Conservation (phyloP, 1,140 invertebrate species). For the Episyrphus balteatus region DNA sequence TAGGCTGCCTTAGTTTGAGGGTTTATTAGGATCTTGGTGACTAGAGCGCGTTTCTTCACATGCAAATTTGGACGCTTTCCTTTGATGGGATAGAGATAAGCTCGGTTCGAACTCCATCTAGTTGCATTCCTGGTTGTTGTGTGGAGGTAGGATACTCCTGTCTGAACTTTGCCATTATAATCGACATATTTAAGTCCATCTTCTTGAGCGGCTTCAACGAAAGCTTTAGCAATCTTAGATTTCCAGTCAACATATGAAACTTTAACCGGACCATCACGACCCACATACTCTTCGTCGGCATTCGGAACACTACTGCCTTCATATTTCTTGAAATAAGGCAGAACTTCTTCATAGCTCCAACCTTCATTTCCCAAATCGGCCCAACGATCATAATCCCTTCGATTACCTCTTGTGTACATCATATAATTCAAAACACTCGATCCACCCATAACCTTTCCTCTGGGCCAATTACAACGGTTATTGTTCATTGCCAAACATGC, state of each 20-base stretch:
- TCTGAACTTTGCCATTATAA: constrained; percentile 55
- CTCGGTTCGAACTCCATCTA: constrained; percentile 61
- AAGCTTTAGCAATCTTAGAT: constrained; percentile 51
- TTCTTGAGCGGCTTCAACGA: constrained; percentile 55
- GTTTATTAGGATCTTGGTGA: constrained; percentile 65
- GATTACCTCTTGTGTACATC: constrained; percentile 74
- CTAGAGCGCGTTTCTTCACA: constrained; percentile 50
- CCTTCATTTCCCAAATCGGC: constrained; percentile 58
- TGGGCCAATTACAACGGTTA: constrained; percentile 54
- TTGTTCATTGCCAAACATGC: constrained; percentile 39
- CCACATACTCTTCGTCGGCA: constrained; percentile 44
- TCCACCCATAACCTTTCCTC: constrained; percentile 72
- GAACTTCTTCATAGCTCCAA: constrained; percentile 73
- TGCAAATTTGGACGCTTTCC: constrained; percentile 50
- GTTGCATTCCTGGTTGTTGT: constrained; percentile 56
- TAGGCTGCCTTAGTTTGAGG: constrained; percentile 45
- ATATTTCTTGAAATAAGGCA: constrained; percentile 72
- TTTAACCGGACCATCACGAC: constrained; percentile 44
- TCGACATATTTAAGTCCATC: constrained; percentile 56
- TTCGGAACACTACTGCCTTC: constrained; percentile 54
- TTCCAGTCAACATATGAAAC: constrained; percentile 44
- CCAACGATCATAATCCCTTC: constrained; percentile 70
- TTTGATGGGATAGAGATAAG: constrained; percentile 57
- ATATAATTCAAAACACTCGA: constrained; percentile 81
- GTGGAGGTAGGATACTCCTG: constrained; percentile 54